Conservation (phyloP, 2,113 vertebrate species). For the Chloroceryle aenea region DNA sequence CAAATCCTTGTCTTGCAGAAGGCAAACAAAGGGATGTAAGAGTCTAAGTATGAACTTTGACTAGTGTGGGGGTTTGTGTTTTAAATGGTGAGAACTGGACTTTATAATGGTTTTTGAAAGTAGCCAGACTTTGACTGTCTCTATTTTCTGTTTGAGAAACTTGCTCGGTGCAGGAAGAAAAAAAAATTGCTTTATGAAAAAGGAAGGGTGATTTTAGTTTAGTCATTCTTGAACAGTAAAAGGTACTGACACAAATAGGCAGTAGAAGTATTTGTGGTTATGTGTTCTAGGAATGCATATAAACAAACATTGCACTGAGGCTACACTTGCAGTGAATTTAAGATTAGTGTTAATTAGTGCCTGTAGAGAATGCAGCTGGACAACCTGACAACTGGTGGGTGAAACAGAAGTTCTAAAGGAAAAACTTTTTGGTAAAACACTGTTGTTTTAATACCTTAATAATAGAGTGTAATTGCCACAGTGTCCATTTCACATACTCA, state of each 20-base stretch:
- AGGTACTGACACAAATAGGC: background rate
- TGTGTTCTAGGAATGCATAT: background rate
- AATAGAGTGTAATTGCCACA: background rate
- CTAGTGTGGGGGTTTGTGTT: rapidly evolving
- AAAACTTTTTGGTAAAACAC: background rate
- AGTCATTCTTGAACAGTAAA: background rate
- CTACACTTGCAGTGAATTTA: background rate
- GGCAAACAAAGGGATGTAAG: background rate
- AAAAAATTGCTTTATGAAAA: background rate
- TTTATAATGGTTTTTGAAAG: background rate
- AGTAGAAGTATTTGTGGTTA: background rate
- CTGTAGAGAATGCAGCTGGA: background rate
- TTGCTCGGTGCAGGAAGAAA: background rate
- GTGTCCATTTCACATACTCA: background rate
- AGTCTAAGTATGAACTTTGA: background rate
- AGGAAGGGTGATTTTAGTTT: background rate
- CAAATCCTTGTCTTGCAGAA: background rate
- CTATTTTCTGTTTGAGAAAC: background rate
- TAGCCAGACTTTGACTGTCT: background rate
- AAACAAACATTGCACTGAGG: background rate
- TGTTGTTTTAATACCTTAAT: background rate
- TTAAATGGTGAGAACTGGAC: background rate
- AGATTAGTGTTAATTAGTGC: background rate
- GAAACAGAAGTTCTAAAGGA: background rate
- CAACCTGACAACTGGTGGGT: background rate